phyloP scores from a whole-genome alignment of 2,888 invertebrate genomes.

The Stenodema calcarata region DNA sequence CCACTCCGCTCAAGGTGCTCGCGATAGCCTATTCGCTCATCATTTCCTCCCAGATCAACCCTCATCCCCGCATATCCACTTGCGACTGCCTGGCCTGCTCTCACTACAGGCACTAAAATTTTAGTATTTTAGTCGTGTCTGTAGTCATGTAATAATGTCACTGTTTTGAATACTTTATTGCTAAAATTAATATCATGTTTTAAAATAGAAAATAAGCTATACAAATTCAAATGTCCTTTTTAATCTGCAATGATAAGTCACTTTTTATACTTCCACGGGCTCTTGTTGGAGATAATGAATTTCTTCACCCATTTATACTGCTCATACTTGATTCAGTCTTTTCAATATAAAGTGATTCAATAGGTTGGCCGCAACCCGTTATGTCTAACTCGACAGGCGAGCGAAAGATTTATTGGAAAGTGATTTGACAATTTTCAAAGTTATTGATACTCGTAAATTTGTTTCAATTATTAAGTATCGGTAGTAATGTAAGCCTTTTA shows the following conservation, averaged over 20 bases:
- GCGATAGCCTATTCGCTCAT: slow-evolving; percentile 43
- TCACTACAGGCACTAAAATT: slow-evolving; percentile 21
- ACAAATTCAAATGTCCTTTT: background rate
- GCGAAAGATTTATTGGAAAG: too few species aligned
- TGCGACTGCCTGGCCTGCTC: slow-evolving; percentile 44
- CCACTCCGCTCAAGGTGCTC: slow-evolving; percentile 34
- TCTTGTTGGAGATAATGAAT: too few species aligned
- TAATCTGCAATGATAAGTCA: background rate
- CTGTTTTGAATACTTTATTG: background rate
- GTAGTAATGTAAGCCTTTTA: too few species aligned
- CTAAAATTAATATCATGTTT: background rate
- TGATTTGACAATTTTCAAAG: too few species aligned
- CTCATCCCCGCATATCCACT: slow-evolving; percentile 34
- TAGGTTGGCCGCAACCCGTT: too few species aligned
- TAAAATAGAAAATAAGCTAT: background rate
- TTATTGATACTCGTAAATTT: too few species aligned
- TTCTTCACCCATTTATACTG: too few species aligned
- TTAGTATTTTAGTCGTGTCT: background rate
- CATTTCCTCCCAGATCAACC: slow-evolving; percentile 42
- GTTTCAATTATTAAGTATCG: too few species aligned
- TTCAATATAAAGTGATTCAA: too few species aligned
- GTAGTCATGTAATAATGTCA: background rate
- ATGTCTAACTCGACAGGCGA: too few species aligned
- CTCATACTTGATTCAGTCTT: too few species aligned
- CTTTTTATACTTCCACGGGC: background rate